Conservation (phyloP, 2,888 invertebrate genomes). For the Hyposoter dolosus region DNA sequence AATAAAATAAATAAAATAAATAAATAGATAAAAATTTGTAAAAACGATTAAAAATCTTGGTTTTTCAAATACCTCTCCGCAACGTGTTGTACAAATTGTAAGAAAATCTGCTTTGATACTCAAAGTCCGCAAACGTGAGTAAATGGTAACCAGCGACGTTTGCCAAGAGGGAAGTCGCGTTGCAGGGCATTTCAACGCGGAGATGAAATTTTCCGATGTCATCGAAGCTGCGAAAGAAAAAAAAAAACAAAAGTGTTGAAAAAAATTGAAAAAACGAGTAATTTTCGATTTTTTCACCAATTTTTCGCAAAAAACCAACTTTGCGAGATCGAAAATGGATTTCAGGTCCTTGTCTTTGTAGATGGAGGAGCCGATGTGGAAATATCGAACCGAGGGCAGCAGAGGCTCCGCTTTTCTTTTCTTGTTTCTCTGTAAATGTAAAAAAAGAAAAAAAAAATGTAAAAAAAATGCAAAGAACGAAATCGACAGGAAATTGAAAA, state of each 20-base stretch:
- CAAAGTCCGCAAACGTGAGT: slow-evolving; percentile 79
- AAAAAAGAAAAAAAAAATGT: neutral
- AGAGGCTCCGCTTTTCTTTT: slow-evolving; percentile 71
- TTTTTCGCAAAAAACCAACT: slow-evolving; percentile 67
- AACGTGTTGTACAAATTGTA: slow-evolving; percentile 81
- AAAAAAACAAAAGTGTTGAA: slow-evolving; percentile 40
- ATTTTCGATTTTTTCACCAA: neutral
- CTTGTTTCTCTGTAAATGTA: slow-evolving; percentile 17
- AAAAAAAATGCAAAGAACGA: neutral
- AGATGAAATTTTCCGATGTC: slow-evolving; percentile 80
- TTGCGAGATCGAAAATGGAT: slow-evolving; percentile 80
- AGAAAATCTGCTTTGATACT: slow-evolving; percentile 82
- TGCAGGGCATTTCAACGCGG: slow-evolving; percentile 79
- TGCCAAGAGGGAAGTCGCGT: slow-evolving; percentile 80
- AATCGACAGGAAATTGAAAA: neutral
- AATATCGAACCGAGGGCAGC: slow-evolving; percentile 80
- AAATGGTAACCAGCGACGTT: slow-evolving; percentile 82
- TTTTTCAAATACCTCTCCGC: slow-evolving; percentile 73
- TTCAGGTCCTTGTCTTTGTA: slow-evolving; percentile 76
- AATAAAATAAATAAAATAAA: too few species aligned
- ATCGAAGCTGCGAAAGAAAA: slow-evolving; percentile 69
- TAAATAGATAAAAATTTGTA: too few species aligned
- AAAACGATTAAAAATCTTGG: too few species aligned
- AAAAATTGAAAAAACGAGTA: neutral
- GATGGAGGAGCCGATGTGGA: slow-evolving; percentile 79